These are phyloP conservation scores for Calephelis nemesis DNA, from an alignment of 1,140 invertebrate genomes.

Conservation along the genomic window DNA sequence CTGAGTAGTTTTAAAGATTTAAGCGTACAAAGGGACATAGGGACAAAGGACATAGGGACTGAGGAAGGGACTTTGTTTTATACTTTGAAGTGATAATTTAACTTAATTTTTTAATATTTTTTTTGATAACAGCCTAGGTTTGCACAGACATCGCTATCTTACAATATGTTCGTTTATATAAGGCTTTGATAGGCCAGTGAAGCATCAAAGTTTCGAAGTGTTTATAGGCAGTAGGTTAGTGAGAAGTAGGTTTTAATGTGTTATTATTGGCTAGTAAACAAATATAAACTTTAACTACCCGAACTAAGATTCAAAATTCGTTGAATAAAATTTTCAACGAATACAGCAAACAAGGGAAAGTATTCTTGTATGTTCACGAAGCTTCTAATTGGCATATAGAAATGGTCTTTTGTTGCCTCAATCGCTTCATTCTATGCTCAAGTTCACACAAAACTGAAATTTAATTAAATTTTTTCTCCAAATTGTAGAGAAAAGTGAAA, in stretches of 20 bases:
- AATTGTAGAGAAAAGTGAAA: constrained; percentile 46
- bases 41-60: too few relatives aligned
- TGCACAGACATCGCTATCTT: too few relatives aligned
- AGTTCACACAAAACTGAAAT: constrained; percentile 46
- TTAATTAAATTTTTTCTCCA: constrained; percentile 35
- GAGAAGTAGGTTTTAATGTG: not conserved
- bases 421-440: constrained; percentile 33
- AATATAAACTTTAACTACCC: not conserved
- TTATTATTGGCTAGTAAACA: not conserved
- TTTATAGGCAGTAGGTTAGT: too few relatives aligned
- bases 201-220: too few relatives aligned
- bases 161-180: too few relatives aligned
- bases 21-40: too few relatives aligned
- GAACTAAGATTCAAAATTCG: constrained; percentile 19
- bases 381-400: constrained; percentile 62
- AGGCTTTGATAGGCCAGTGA: too few relatives aligned
- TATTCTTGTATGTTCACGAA: constrained; percentile 32
- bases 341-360: constrained; percentile 43
- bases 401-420: constrained; percentile 59
- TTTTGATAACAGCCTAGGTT: too few relatives aligned
- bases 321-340: not conserved
- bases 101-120: too few relatives aligned
- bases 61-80: too few relatives aligned
- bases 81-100: too few relatives aligned
- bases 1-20: too few relatives aligned